Evolutionary conservation across 2,797 vertebrate species (phyloP), one percentile per base, ranked within the genome.

Genomic region (Garrulus glandarius): DNA sequence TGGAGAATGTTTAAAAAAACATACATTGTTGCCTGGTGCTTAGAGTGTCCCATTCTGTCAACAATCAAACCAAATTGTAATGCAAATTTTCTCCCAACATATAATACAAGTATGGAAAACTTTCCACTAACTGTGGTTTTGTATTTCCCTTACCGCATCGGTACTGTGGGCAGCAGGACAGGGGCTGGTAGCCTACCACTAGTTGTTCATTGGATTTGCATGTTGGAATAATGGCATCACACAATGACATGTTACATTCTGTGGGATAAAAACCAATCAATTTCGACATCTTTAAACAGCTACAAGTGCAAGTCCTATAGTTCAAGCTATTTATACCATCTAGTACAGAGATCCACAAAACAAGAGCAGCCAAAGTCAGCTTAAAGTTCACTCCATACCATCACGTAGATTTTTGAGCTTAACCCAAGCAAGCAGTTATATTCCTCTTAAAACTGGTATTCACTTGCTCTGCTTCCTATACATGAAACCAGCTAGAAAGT

Each of bases 161-260:
- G 94, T 99, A 99, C 69, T 99, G 99, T 32, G 99, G 99, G 93
- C 99, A 99, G 97, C 99, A 99, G 89, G 99, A 99, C 55, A 98
- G 82, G 44, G 98, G 92, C 5, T 98, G 99, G 92, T 99, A 98
- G 74, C 98, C 98, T 49, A 98, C 97, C 76, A 98, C 97, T 52
- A 99, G 92, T 84, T 98, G 98, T 97, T 99, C 98, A 50, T 97
- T 98, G 30, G 97, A 96, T 84, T 98, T 98, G 96, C 99, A 99
- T 52, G 97, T 96, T 34, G 99, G 98, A 89, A 98, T 97, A 75
- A 98, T 94, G 41, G 96, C 97, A 47, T 99, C 98, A 97, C 99
- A 99, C 83, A 98, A 98, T 78, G 99, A 99, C 97, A 98, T 98
- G 96, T 99, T 99, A 97, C 99, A 99, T 95, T 99, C 99, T 99